Conservation (phyloP, 2,888 invertebrate genomes). For the Rhodophaea formosa region DNA sequence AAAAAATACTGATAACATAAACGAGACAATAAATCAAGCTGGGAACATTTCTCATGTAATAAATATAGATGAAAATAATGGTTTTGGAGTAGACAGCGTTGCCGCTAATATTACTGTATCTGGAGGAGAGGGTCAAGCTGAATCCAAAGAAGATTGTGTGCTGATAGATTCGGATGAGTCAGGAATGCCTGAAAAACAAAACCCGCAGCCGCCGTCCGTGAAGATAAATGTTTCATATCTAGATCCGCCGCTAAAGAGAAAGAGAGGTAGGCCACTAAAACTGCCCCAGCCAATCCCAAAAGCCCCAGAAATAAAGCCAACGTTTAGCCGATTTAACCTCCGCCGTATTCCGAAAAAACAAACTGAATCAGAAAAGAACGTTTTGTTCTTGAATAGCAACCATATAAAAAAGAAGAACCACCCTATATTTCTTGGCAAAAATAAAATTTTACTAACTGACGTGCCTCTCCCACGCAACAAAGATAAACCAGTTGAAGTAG, state of each 20-base stretch:
- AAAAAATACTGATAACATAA: not conserved
- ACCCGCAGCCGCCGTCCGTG: not conserved
- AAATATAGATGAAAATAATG: not conserved
- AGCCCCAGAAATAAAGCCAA: not conserved
- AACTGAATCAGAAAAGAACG: conserved; percentile 21
- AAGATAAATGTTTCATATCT: not conserved
- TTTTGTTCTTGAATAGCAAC: conserved; percentile 39
- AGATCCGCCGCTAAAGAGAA: not conserved
- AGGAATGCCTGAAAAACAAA: not conserved
- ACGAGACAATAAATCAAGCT: not conserved
- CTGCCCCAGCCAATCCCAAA: not conserved
- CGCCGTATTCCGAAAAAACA: not conserved
- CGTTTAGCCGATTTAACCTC: not conserved
- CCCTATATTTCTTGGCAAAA: conserved; percentile 58
- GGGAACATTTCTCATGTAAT: not conserved
- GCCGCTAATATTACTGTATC: not conserved
- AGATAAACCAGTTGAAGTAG: not conserved
- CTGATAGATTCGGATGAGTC: conserved; percentile 20
- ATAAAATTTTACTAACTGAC: conserved; percentile 66
- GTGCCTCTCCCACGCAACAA: conserved; percentile 35
- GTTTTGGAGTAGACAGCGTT: not conserved
- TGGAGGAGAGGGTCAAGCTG: not conserved
- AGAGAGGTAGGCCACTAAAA: not conserved
- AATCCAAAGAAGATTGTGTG: conserved; percentile 3
- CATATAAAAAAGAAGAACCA: conserved; percentile 30